A percentile compares a stretch with the other conserved stretches of the same genome.
phyloP scores from a whole-genome alignment of 2,888 invertebrate species.

The Yponomeuta evonymella region DNA sequence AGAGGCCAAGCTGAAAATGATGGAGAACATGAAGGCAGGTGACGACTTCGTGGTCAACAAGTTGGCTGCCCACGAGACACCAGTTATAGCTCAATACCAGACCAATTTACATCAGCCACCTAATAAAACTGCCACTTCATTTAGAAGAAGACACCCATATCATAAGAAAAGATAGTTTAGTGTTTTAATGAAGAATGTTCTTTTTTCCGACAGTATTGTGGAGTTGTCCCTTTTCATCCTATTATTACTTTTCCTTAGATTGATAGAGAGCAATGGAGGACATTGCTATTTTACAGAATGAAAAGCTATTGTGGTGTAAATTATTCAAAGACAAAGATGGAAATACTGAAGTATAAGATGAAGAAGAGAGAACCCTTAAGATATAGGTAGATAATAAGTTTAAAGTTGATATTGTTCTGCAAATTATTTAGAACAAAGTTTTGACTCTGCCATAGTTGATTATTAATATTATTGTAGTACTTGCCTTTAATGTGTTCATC shows the following conservation, averaged over 20 bases:
- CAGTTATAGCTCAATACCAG: slow-evolving; percentile 83
- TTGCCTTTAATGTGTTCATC: no score
- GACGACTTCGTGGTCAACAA: slow-evolving; percentile 87
- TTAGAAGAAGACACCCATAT: slow-evolving; percentile 65
- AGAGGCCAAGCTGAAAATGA: slow-evolving; percentile 88
- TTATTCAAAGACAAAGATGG: no score
- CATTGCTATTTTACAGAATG: no score
- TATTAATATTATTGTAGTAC: no score
- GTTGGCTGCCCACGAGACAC: slow-evolving; percentile 78
- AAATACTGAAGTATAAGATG: no score
- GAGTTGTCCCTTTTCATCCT: background rate
- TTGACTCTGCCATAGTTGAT: background rate
- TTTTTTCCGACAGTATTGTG: background rate
- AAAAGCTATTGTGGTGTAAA: no score
- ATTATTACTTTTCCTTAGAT: background rate
- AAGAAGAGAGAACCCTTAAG: background rate
- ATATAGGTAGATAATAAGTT: background rate
- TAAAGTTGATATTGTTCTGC: background rate
- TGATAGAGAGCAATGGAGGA: no score
- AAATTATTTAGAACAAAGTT: background rate
- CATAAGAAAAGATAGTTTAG: slow-evolving; percentile 61
- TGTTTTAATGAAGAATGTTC: background rate
- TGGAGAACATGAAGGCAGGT: slow-evolving; percentile 81
- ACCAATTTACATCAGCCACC: slow-evolving; percentile 60
- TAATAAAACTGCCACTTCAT: slow-evolving; percentile 51